Base-by-base conservation (phyloP, 2,797 vertebrate species). In the Uromys caudimaculatus region DNA sequence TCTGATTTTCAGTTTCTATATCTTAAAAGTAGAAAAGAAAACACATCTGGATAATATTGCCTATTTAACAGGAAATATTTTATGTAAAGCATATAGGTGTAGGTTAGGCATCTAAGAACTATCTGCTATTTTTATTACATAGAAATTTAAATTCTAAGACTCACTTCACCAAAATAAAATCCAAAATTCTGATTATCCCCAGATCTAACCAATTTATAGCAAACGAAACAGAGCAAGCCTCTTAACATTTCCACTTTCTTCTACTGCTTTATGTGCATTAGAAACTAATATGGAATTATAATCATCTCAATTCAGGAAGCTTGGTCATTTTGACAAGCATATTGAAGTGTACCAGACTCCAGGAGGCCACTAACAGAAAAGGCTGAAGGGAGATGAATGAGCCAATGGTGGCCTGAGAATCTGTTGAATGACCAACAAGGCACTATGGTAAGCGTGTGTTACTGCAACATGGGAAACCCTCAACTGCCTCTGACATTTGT, bases 211-310 rank as follows among this genome's bases (percentile, higher is more conserved):
- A 54, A 1, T 69, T 35, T 62, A 0, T 64, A 88, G 81, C 60
- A 96, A 60, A 85, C 14, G 50, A 93, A 90, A 93, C 13, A 75
- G 32, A 91, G 56, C 50, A 85, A 56, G 10, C n/a, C 21, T 91
- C 21, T 91, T 93, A 89, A 90, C 35, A 83, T 32, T 85, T 90
- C 38, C 54, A 89, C n/a, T 87, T 88, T 87, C 50, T 88, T 89
- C 64, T 60, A 35, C 16, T 83, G 78, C 13, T n/a, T 91, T 83
- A 44, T 35, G 64, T 3, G 4, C 90, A 78, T 79, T 91, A 60
- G 67, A 44, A 86, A 78, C 29, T 71, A 94, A n/a, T 76, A 56
- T 85, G 41, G 95, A 96, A 52, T 58, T 21, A 44, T 6, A 38
- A 54, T 9, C 67, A 60, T 56, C 73, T 90, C 73, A 81, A 52